Conservation (phyloP, 2,888 invertebrate species). For the Bursaphelenchus okinawaensis region DNA sequence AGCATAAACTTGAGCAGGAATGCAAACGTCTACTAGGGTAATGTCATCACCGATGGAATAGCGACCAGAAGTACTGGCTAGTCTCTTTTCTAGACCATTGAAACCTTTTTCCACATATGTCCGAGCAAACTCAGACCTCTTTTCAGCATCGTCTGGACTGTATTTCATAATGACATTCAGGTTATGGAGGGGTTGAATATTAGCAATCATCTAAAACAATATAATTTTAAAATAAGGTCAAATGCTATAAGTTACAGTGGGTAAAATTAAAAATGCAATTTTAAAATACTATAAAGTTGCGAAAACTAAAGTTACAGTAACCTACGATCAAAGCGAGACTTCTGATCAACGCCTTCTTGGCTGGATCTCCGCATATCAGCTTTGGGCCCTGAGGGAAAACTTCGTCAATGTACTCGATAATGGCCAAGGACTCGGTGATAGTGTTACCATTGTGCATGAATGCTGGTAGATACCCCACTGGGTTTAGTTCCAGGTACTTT, state of each 20-base stretch:
- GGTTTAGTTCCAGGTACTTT: constrained; percentile 75
- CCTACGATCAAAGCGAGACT: constrained; percentile 44
- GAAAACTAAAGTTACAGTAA: too few species aligned
- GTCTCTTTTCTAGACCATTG: constrained; percentile 21
- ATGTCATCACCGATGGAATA: constrained; percentile 77
- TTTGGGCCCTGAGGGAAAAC: constrained; percentile 63
- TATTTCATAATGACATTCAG: constrained; percentile 20
- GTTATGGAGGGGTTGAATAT: constrained; percentile 37
- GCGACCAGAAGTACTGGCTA: constrained; percentile 26
- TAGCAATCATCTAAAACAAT: constrained; percentile 24
- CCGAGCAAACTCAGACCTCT: constrained; percentile 29
- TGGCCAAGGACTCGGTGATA: constrained; percentile 68
- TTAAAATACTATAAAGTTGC: too few species aligned
- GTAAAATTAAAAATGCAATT: too few species aligned
- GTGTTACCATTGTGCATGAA: constrained; percentile 66
- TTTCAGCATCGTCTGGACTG: constrained; percentile 13
- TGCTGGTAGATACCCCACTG: constrained; percentile 90
- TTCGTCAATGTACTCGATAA: constrained; percentile 73
- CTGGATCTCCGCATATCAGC: constrained; percentile 62
- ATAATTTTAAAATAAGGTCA: background rate
- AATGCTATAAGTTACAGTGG: too few species aligned
- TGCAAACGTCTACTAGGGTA: constrained; percentile 85
- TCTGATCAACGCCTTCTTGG: constrained; percentile 77
- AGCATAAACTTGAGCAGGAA: constrained; percentile 91
- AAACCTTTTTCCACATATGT: constrained; percentile 31